Evolutionary conservation across 1,140 invertebrate genomes (phyloP), one percentile per base, ranked within the genome.

Genomic region (Drosophila repletoides): DNA sequence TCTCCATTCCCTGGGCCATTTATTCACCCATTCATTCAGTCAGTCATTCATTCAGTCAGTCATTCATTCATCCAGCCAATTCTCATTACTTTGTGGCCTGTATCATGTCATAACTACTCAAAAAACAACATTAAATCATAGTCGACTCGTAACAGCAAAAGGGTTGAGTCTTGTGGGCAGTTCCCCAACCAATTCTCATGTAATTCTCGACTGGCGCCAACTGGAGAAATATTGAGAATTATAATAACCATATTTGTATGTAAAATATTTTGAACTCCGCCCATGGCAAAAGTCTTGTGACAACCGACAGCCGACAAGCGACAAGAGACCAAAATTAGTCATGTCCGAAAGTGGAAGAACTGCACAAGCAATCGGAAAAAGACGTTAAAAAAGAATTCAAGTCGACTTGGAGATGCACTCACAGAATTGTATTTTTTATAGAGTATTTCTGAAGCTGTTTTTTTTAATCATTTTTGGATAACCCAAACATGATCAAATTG

Each of bases 201-300:
- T 33, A 28, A 45, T 19, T 9, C 26, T 51, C 26, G 22, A 31
- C 22, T 59, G 79, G 79, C 79, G 79, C 79, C 79, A 73, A 41
- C 21, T 56, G n/a, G n/a, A n/a, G n/a, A n/a, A n/a, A n/a, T n/a
- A n/a, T n/a, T n/a, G 60, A 46, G 67, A 84, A 84, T 77, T 83
- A 79, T 61, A 67, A 84, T 84, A 67, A 79, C 26, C 79, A 79
- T 64, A n/a, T n/a, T n/a, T n/a, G n/a, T n/a, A 84, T 84, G 80
- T 52, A 64, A 69, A 51, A 52, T 21, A 38, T n/a, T n/a, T n/a
- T n/a, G n/a, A n/a, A n/a, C 15, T 45, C 79, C 74, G 74, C 79
- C 77, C 77, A 70, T 45, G 36, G 21, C 17, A 28, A 24, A 36
- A 26, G n/a, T 34, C 14, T 6, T 45, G 36, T 43, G 63, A 59